Base-by-base conservation (phyloP, 2,888 invertebrate genomes). In the Tenthredo amoena region DNA sequence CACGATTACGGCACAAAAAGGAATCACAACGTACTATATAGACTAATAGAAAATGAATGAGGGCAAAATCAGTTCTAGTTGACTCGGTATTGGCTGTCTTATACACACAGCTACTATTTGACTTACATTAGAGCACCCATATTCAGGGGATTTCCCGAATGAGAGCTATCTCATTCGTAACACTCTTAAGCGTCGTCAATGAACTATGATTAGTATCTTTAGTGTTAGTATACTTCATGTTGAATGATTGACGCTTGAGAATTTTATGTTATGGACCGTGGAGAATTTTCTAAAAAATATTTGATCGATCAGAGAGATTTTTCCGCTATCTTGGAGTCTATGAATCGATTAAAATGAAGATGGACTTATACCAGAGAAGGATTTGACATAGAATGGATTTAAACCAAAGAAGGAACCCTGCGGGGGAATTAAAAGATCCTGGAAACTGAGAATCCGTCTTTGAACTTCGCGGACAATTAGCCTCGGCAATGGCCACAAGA, bases 401-500 rank as follows among this genome's bases (percentile, higher is more conserved):
- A 47, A 15, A 47, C 47, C 15, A 15, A 12, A 43, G 12, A 12
- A 43, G 12, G 43, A 47, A 40, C 9, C 5, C 40, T 12, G 34
- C 12, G 18, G 74, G 43, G 43, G 15, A 43, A 74, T 26, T 12
- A 21, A 21, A 74, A 21, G 1, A 40, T 62, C 21, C 62, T 40
- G 34, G 26, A 58, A 58, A 62, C 58, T 62, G 40, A 15, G 26
- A 58, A 62, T 81, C 81, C 40, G 81, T 62, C 81, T 58, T 62
- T 81, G 81, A 81, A 81, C 81, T 81, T 81, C 62, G 81, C 62
- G 81, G 81, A 62, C 47, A 83, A 68, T 83, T 68, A 83, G 83
- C 83, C 83, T 83, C 83, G 83, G 83, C 83, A 83, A 83, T 83
- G 68, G 68, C 83, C 83, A 62, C 58, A 68, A 68, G 82, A 83